Conservation (phyloP, 2,113 vertebrate genomes). For the Hassar affinis region DNA sequence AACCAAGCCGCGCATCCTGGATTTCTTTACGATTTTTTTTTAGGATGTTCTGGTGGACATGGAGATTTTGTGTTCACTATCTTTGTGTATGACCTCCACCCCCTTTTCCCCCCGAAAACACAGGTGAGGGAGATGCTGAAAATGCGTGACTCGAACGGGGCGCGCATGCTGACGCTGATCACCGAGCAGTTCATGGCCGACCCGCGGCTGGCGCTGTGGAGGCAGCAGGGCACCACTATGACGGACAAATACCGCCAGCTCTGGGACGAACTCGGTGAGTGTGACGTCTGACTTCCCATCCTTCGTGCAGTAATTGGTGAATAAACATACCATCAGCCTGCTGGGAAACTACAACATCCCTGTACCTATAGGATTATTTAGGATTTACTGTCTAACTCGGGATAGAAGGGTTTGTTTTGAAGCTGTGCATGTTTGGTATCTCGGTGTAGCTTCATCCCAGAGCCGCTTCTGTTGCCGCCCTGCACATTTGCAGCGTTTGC, state of each 20-base stretch:
- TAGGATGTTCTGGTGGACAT: neutral
- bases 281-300: neutral
- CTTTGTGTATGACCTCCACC: neutral
- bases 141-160: constrained; percentile 95
- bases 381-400: neutral
- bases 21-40: neutral
- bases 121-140: constrained; percentile 97
- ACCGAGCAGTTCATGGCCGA: constrained; percentile 97
- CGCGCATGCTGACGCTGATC: constrained; percentile 92
- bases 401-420: no score
- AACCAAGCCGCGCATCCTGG: neutral
- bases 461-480: constrained; percentile 33
- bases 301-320: neutral
- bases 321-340: no score
- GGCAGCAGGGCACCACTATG: constrained; percentile 93
- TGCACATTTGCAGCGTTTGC: constrained; percentile 46
- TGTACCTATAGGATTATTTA: neutral
- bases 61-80: neutral
- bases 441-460: neutral
- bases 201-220: constrained; percentile 87
- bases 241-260: constrained; percentile 97
- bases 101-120: no score
- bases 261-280: constrained; percentile 84
- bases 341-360: neutral
- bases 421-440: no score